Percentiles rank a stretch among this genome's conserved stretches.
Conservation (phyloP, 2,113 vertebrate genomes). For the Zosterops lateralis region DNA sequence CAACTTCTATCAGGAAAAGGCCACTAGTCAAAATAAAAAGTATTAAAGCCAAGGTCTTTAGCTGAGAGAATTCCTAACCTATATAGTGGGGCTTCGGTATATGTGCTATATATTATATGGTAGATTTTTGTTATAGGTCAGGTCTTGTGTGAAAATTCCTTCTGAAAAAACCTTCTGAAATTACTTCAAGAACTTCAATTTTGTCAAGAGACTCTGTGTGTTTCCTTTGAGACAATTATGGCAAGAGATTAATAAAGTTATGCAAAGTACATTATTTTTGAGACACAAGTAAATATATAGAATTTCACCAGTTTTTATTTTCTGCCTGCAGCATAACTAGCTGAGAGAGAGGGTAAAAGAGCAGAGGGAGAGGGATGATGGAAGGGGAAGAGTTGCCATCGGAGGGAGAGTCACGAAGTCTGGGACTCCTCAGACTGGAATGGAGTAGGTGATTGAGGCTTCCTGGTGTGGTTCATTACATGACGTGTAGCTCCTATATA, state of each 20-base stretch:
- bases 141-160: background rate
- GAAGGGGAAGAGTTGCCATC: background rate
- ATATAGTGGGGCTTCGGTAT: background rate
- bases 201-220: background rate
- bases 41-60: background rate
- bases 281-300: background rate
- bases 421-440: background rate
- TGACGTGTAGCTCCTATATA: accelerated
- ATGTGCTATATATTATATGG: background rate
- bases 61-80: background rate
- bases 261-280: background rate
- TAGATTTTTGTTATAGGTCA: background rate
- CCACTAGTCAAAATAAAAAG: background rate
- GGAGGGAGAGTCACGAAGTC: background rate
- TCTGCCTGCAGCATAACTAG: background rate
- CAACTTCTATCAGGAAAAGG: background rate
- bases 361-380: background rate
- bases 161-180: background rate
- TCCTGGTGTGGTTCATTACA: background rate
- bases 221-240: background rate
- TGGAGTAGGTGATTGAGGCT: background rate
- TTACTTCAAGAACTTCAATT: background rate
- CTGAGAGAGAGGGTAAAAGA: background rate
- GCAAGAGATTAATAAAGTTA: background rate
- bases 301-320: background rate